Evolutionary conservation across 1,140 invertebrate genomes (phyloP), one percentile per base, ranked within the genome.

Genomic region (Drosophila kohkoa): DNA sequence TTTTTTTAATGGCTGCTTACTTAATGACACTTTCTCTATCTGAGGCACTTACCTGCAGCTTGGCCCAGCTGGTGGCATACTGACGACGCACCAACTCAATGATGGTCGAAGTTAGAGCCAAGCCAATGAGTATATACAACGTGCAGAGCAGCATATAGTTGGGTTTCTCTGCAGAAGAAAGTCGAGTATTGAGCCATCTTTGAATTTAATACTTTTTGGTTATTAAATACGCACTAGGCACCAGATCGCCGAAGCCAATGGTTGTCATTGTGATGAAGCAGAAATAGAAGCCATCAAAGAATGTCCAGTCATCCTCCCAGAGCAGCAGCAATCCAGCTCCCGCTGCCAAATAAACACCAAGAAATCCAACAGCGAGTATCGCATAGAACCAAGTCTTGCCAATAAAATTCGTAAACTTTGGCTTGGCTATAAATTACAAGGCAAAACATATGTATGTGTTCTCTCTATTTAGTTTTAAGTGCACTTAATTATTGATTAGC

Each of bases 201-300:
- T 20, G 20, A 20, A 20, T 20, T 3, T 5, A 32, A 7, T n/a
- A 45, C 2, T 41, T 1, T 67, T 28, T 5, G 45, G 10, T 45
- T 59, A 8, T 15, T 15, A 11, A 4, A 8, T 43, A 94, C 94
- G 95, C 94, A 97, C 97, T 96, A 82, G 97, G 98, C 45, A 98
- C 97, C 16, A 98, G 94, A 93, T 98, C 97, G 32, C 97, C 97
- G 82, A 99, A 98, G 13, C 98, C 98, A 76, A 98, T 98, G 0
- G 98, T 98, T 58, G 97, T 98, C 97, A 98, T 98, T 0, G 98
- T 98, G 52, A 98, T 97, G 87, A 98, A 98, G 85, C 97, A 98
- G 83, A 98, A 98, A 93, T 98, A 98, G 91, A 98, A 98, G 13
- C 97, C 96, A 79, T 98, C 97, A 79, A 98, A 97, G 92, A 98